Evolutionary conservation across 1,140 invertebrate genomes (phyloP).

Genomic region (Scaptodrosophila lebanonensis): DNA sequence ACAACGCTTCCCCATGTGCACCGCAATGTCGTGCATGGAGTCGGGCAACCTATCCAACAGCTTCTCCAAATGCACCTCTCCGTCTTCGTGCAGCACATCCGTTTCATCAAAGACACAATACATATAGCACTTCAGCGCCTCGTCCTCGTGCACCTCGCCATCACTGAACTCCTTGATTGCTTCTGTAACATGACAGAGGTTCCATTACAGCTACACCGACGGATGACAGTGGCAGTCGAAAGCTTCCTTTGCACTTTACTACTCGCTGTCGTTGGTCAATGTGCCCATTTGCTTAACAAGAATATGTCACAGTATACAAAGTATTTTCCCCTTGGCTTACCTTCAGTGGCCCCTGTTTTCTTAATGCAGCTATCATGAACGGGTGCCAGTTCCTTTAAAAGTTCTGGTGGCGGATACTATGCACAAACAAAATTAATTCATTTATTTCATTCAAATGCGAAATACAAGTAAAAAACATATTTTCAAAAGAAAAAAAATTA

Average conservation of each 20-base stretch:
- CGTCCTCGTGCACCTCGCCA: conserved; percentile 57
- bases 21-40: conserved; percentile 55
- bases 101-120: conserved; percentile 58
- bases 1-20: conserved; percentile 56
- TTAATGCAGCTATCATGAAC: conserved; percentile 43
- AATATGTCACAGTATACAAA: not conserved
- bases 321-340: conserved; percentile 29
- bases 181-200: conserved; percentile 29
- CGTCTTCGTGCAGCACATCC: conserved; percentile 53
- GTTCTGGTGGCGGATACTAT: conserved; percentile 53
- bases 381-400: conserved; percentile 38
- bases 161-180: conserved; percentile 68
- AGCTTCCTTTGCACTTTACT: not conserved
- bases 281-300: not conserved
- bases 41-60: conserved; percentile 43
- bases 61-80: conserved; percentile 56
- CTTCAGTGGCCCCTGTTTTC: conserved; percentile 53
- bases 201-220: not conserved
- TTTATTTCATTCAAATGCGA: too few species aligned
- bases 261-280: not conserved
- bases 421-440: too few species aligned
- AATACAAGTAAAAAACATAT: not conserved
- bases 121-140: conserved; percentile 60
- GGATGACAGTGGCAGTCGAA: conserved; percentile 12
- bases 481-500: too few species aligned